Base-by-base conservation (phyloP, 2,888 invertebrate species). In the Pantelozetes paolii region DNA sequence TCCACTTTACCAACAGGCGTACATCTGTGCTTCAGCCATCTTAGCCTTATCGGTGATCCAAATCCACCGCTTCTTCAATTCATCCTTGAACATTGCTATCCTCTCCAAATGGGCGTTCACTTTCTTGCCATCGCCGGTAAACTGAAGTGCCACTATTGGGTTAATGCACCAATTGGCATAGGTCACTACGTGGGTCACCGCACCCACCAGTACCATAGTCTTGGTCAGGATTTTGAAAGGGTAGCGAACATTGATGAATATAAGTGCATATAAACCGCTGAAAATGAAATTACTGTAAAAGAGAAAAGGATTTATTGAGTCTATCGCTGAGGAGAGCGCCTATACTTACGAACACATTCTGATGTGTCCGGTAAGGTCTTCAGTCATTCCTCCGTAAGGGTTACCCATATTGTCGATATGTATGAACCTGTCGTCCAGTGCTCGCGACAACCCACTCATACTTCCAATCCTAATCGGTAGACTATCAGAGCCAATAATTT, bases 271-370 rank as follows among this genome's bases (percentile, higher is more conserved):
- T 0, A 69, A 40, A 15, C 69, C 69, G 26, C 42, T 42, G 36
- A 45, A 69, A 26, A 69, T 42, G 18, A 69, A 69, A 45, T 69
- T 42, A 18, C 69, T 69, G 36, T 13, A 26, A 40, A 69, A 69
- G 26, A 42, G 36, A 9, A 13, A 6, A 15, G 11, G 15, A 45
- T 45, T 45, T 11, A 45, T 45, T 36, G 36, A 36, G 18, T 45
- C 45, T 15, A 36, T 45, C 18, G 15, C 15, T 45, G 6, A 2
- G 15, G 2, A 11, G 2, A 45, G 2, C 11, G 11, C 18, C 11
- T 23, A 36, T 64, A 69, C n/a, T n/a, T n/a, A n/a, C n/a, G n/a
- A n/a, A n/a, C n/a, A n/a, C n/a, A n/a, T n/a, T n/a, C n/a, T n/a
- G n/a, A n/a, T 9, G n/a, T 20, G 36, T 11, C 5, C n/a, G 13